Conservation (phyloP, 1,140 invertebrate genomes). For the Ridgeia piscesae region DNA sequence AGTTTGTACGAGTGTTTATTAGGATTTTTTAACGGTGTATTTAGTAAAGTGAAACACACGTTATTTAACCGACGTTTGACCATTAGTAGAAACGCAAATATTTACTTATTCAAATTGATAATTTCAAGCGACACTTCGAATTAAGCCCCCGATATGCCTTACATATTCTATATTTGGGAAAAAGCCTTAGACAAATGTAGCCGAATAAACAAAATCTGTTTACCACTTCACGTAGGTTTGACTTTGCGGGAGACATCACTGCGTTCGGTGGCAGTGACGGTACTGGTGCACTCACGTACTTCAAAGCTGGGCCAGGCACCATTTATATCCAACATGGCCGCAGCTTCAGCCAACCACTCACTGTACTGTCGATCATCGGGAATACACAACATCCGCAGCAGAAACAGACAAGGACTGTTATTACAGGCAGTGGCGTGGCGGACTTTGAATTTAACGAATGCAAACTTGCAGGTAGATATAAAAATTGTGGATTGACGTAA, state of each 20-base stretch:
- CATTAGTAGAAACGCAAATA: too few species aligned
- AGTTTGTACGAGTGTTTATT: too few species aligned
- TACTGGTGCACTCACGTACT: constrained; percentile 27
- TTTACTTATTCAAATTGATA: too few species aligned
- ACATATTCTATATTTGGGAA: too few species aligned
- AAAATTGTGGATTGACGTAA: too few species aligned
- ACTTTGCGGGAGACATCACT: constrained; percentile 37
- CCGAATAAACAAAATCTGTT: background rate
- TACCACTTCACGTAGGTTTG: background rate
- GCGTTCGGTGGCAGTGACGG: constrained; percentile 41
- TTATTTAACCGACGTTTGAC: too few species aligned
- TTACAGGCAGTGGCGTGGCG: constrained; percentile 27
- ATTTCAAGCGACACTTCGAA: too few species aligned
- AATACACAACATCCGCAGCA: constrained; percentile 35
- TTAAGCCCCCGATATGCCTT: too few species aligned
- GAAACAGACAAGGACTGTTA: constrained; percentile 35
- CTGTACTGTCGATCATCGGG: constrained; percentile 31
- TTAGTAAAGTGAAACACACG: too few species aligned
- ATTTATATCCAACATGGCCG: constrained; percentile 37
- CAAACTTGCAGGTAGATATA: constrained; percentile 35
- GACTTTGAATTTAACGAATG: constrained; percentile 38
- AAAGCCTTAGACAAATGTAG: background rate
- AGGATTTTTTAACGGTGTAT: too few species aligned
- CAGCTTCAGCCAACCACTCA: constrained; percentile 25
- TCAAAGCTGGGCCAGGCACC: constrained; percentile 46